Conservation (phyloP, 23 tunicate species). For the Diplosoma virens region DNA sequence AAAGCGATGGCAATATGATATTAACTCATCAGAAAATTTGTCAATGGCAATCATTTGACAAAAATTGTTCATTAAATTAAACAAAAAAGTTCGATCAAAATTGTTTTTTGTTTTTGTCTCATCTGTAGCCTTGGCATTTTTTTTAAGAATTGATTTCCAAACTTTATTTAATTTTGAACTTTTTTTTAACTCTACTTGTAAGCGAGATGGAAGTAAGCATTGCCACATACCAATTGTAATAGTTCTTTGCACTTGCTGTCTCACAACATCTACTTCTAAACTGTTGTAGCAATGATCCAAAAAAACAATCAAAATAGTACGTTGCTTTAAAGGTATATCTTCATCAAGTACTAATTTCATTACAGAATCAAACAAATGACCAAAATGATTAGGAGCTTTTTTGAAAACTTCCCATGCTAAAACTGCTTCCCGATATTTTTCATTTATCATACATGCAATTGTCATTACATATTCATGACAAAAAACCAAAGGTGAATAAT, state of each 20-base stretch:
- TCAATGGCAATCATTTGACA: constrained; percentile 59
- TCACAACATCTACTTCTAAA: constrained; percentile 89
- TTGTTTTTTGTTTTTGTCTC: constrained; percentile 37
- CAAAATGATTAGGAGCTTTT: constrained; percentile 70
- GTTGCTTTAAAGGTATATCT: constrained; percentile 41
- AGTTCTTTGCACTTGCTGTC: constrained; percentile 68
- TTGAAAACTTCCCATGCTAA: constrained; percentile 93
- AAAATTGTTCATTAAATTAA: constrained; percentile 60
- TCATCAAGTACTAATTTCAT: constrained; percentile 67
- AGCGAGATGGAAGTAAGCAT: constrained; percentile 56
- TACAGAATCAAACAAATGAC: constrained; percentile 56
- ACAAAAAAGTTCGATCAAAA: constrained; percentile 67
- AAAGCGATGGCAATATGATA: constrained; percentile 86
- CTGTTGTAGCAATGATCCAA: constrained; percentile 95
- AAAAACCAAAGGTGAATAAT: constrained; percentile 47
- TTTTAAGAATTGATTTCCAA: constrained; percentile 72
- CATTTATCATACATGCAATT: constrained; percentile 90
- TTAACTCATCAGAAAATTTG: constrained; percentile 45
- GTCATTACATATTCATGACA: constrained; percentile 72
- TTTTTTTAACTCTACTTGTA: constrained; percentile 69
- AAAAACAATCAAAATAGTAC: constrained; percentile 80
- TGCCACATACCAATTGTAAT: constrained; percentile 79
- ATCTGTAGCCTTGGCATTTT: constrained; percentile 81
- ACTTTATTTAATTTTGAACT: constrained; percentile 66
- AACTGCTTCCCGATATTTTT: constrained; percentile 81